These are phyloP conservation scores for Cephalotes varians DNA, from an alignment of 2,888 invertebrate genomes.

Conservation along the genomic window DNA sequence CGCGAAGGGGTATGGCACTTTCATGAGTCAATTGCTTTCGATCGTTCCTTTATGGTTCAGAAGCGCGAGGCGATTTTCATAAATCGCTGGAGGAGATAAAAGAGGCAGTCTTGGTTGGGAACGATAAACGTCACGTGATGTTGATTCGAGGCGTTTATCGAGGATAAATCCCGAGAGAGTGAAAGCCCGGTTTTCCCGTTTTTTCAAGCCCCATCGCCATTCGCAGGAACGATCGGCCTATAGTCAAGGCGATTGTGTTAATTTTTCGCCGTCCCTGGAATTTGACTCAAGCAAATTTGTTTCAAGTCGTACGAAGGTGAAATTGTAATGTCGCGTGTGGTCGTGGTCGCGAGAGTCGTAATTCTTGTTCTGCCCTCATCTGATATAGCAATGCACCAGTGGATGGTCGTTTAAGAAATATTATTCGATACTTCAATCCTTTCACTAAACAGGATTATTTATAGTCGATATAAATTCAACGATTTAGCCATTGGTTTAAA, in stretches of 20 bases:
- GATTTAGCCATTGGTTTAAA: slow-evolving; percentile 2
- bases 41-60: slow-evolving; percentile 73
- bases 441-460: slow-evolving; percentile 13
- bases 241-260: slow-evolving; percentile 19
- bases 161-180: slow-evolving; percentile 21
- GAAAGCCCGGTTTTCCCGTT: slow-evolving; percentile 8
- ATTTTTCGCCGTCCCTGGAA: slow-evolving; percentile 26
- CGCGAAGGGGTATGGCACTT: slow-evolving; percentile 82
- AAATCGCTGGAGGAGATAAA: slow-evolving; percentile 74
- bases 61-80: slow-evolving; percentile 73
- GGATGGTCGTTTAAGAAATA: slow-evolving; percentile 2
- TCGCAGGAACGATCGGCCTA: slow-evolving; percentile 14
- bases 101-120: slow-evolving; percentile 12
- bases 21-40: slow-evolving; percentile 76
- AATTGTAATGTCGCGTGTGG: slow-evolving; percentile 30
- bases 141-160: slow-evolving; percentile 25
- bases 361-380: not conserved
- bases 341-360: not conserved
- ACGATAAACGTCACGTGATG: not conserved
- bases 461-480: not conserved
- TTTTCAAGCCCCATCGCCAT: slow-evolving; percentile 9
- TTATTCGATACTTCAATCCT: slow-evolving; percentile 16
- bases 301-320: not conserved
- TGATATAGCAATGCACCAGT: slow-evolving; percentile 7
- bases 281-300: slow-evolving; percentile 12